A percentile compares a stretch with the other conserved stretches of the same genome.
Evolutionary conservation across 2,888 invertebrate genomes (phyloP).

Genomic region (Nematopogon swammerdamellus): DNA sequence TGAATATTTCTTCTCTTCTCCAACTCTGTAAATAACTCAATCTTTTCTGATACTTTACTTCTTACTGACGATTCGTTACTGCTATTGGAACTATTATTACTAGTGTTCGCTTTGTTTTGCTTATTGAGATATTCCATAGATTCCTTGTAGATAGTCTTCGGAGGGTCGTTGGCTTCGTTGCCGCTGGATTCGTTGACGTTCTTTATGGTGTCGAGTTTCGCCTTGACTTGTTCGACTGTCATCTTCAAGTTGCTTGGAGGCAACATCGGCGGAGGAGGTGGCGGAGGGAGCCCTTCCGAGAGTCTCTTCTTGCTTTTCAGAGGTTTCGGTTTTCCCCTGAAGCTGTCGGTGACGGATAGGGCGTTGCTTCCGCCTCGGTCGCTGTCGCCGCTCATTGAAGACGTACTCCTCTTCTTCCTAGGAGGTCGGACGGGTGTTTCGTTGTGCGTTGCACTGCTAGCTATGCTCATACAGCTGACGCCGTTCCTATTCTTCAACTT

Average conservation of each 20-base stretch:
- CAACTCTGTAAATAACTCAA: slow-evolving; percentile 44
- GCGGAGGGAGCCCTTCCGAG: slow-evolving; percentile 51
- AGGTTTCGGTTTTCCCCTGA: slow-evolving; percentile 43
- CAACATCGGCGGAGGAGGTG: slow-evolving; percentile 26
- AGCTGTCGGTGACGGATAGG: slow-evolving; percentile 39
- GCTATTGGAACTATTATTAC: slow-evolving; percentile 20
- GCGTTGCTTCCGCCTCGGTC: slow-evolving; percentile 51
- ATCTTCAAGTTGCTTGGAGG: slow-evolving; percentile 40
- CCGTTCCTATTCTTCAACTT: slow-evolving; percentile 69
- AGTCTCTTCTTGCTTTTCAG: slow-evolving; percentile 58
- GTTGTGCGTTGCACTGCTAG: slow-evolving; percentile 56
- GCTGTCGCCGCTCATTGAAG: slow-evolving; percentile 60
- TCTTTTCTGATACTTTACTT: slow-evolving; percentile 52
- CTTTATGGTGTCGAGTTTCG: slow-evolving; percentile 50
- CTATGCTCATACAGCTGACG: slow-evolving; percentile 72
- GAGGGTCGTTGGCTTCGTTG: slow-evolving; percentile 52
- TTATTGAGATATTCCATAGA: slow-evolving; percentile 32
- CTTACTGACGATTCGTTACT: slow-evolving; percentile 42
- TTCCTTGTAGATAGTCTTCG: slow-evolving; percentile 42
- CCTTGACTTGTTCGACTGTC: slow-evolving; percentile 56
- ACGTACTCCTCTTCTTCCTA: slow-evolving; percentile 69
- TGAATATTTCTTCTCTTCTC: slow-evolving; percentile 45
- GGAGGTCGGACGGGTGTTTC: slow-evolving; percentile 66
- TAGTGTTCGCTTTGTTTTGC: slow-evolving; percentile 17
- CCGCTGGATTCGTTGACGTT: slow-evolving; percentile 34